phyloP scores from a whole-genome alignment of 2,113 vertebrate genomes.

The Fukomys damarensis region DNA sequence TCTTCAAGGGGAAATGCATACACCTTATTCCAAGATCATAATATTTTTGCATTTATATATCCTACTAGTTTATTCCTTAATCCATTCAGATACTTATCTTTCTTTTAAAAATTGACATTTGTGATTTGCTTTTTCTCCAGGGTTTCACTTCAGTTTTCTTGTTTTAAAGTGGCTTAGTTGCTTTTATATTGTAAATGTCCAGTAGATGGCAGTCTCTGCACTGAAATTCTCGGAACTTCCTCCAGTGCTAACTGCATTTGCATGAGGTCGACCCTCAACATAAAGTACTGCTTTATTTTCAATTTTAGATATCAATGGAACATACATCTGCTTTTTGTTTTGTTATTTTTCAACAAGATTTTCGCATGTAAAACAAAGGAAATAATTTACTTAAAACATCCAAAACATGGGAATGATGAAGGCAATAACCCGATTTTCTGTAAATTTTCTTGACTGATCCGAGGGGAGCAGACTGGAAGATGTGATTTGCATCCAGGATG shows the following conservation, averaged over 20 bases:
- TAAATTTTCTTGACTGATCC: conserved; percentile 20
- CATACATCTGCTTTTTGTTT: conserved; percentile 2
- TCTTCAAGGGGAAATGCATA: background rate
- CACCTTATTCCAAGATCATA: background rate
- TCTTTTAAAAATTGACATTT: conserved; percentile 43
- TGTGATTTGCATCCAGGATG: background rate
- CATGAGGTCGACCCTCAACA: background rate
- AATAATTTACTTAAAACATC: conserved; percentile 28
- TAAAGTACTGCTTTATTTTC: conserved; percentile 25
- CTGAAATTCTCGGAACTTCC: conserved; percentile 36
- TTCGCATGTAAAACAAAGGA: background rate
- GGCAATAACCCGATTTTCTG: background rate
- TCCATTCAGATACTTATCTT: background rate
- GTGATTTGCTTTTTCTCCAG: background rate
- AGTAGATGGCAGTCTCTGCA: conserved; percentile 86
- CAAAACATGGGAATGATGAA: conserved; percentile 15
- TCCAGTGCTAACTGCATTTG: background rate
- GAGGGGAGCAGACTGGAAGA: background rate
- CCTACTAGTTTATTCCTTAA: background rate
- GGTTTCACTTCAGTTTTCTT: background rate
- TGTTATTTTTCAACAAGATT: conserved; percentile 35
- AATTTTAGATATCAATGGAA: background rate
- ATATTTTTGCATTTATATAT: background rate
- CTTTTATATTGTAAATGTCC: conserved; percentile 65
- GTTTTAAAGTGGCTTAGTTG: background rate